Evolutionary conservation across 2,113 vertebrate genomes (phyloP).

Genomic region (Taxidea taxus): DNA sequence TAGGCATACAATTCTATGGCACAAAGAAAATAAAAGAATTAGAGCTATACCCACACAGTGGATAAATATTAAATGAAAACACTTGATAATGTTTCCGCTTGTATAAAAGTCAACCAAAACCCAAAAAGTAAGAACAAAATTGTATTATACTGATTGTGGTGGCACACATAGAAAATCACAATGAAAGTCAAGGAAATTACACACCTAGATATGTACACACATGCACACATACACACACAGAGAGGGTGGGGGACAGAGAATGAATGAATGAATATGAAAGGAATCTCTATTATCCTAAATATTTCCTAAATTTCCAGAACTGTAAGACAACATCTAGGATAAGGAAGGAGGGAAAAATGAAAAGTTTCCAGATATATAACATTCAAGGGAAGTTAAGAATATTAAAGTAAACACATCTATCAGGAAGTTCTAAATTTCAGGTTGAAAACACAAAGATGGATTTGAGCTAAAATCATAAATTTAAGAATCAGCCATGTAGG

Average conservation of each 20-base stretch:
- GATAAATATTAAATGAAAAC: not conserved
- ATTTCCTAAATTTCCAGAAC: not conserved
- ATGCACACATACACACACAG: not conserved
- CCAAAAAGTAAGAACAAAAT: not conserved
- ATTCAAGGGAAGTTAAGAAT: not conserved
- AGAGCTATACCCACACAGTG: accelerated
- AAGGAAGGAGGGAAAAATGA: not conserved
- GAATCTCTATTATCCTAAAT: not conserved
- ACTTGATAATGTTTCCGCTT: not conserved
- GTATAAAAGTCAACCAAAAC: not conserved
- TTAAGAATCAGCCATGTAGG: not conserved
- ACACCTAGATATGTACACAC: not conserved
- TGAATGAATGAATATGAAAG: not conserved
- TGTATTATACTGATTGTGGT: not conserved
- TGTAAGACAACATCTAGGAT: not conserved
- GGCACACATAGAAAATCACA: not conserved
- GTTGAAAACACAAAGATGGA: not conserved
- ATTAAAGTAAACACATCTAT: not conserved
- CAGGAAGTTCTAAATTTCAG: not conserved
- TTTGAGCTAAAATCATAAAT: not conserved
- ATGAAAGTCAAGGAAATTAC: not conserved
- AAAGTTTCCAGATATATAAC: not conserved
- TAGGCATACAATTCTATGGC: not conserved
- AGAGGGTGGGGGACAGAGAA: accelerated
- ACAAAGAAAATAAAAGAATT: not conserved